Evolutionary conservation across 2,113 vertebrate species (phyloP), one percentile per base, ranked within the genome.

Genomic region (Amblyornis subalaris): DNA sequence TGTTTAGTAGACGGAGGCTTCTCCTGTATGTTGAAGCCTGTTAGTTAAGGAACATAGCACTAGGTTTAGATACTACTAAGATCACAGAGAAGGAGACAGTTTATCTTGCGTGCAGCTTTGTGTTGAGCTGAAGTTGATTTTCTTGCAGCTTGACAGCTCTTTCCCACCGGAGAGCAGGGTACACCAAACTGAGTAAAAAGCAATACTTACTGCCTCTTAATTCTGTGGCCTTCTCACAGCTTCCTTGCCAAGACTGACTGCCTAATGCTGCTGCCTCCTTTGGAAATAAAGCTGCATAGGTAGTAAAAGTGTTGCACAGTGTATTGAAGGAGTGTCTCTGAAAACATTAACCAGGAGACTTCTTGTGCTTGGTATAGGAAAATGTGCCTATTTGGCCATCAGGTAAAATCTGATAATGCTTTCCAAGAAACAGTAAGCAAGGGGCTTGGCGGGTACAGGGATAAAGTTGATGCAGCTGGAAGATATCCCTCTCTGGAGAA

Each of bases 141-240:
- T 61, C 38, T 47, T 76, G 38, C 0, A 2, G 54, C 36, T 42
- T 61, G 24, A 44, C 21, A 61, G 23, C 21, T 21, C 29, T 84
- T 71, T 84, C 8, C 29, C 7, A 23, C 7, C 35, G 42, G n/a
- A 40, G 31, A 92, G 54, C 7, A 42, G 33, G 15, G 25, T 48
- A 20, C 25, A 24, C 14, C 14, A 44, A 67, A 65, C 23, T 38
- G 25, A 74, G 35, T 25, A 29, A 82, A 70, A 66, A 58, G 23
- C 60, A 35, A 2, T 14, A 14, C 8, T 70, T 1, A 0, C 40
- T 23, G 2, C 5, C 14, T 67, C 36, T 88, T 53, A 53, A 35
- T 17, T 25, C 17, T 44, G 12, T 48, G 83, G 21, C 31, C 20
- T 58, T 77, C 36, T 61, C 15, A 12, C 11, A 50, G 31, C 14